Conservation (phyloP, 2,888 invertebrate species). For the Cosmia trapezina region DNA sequence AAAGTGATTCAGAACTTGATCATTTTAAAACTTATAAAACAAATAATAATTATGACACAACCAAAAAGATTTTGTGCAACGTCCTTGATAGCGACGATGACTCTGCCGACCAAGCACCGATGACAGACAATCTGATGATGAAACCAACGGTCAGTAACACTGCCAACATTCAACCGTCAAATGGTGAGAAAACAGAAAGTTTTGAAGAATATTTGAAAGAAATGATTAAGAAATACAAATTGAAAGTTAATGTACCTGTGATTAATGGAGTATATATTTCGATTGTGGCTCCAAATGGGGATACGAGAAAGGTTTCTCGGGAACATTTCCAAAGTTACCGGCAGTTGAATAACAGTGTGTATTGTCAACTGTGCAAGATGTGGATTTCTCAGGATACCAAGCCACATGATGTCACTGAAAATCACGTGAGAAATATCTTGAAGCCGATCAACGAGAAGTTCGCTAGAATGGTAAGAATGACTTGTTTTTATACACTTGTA, state of each 20-base stretch:
- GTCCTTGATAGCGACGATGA: neutral
- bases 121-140: neutral
- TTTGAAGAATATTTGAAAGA: constrained; percentile 26
- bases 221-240: constrained; percentile 17
- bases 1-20: neutral
- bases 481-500: neutral
- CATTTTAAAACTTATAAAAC: neutral
- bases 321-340: constrained; percentile 38
- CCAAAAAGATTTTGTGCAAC: neutral
- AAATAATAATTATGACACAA: neutral
- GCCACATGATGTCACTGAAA: constrained; percentile 8
- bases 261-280: constrained; percentile 1
- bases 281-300: constrained; percentile 12
- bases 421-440: constrained; percentile 23
- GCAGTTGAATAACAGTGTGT: neutral
- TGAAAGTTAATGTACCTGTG: constrained; percentile 7
- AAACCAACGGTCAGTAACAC: neutral
- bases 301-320: neutral
- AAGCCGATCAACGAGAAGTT: constrained; percentile 20
- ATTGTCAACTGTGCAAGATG: constrained; percentile 35
- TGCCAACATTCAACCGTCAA: neutral
- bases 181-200: neutral
- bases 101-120: no score
- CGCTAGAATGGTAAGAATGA: constrained; percentile 31
- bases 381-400: neutral